These are phyloP conservation scores for Mandrillus leucophaeus DNA, from an alignment of 2,113 vertebrate species.

Conservation along the genomic window DNA sequence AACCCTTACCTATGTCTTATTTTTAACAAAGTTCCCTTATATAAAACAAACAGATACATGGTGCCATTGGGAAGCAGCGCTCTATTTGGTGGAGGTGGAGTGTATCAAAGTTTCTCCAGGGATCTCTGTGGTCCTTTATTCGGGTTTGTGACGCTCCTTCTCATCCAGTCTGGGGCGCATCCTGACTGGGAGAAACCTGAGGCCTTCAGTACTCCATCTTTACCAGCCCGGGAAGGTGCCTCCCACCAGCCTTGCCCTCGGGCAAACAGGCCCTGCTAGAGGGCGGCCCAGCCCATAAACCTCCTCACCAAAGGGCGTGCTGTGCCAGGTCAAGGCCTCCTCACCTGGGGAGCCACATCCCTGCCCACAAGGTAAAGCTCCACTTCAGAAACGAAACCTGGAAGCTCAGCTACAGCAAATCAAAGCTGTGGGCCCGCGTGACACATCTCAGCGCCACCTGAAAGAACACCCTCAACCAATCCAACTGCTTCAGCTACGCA, in stretches of 20 bases:
- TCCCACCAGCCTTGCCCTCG: background rate
- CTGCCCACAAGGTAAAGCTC: background rate
- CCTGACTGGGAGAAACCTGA: background rate
- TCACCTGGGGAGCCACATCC: background rate
- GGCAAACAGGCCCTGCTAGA: background rate
- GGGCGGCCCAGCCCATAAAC: fast-evolving
- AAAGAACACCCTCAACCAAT: background rate
- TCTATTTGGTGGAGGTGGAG: background rate
- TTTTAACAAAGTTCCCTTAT: background rate
- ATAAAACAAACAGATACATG: background rate
- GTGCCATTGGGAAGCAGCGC: background rate
- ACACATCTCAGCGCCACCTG: background rate
- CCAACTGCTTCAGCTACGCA: background rate
- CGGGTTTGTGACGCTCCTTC: background rate
- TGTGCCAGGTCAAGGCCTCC: background rate
- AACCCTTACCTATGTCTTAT: background rate
- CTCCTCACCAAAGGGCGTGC: fast-evolving
- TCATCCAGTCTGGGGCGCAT: background rate
- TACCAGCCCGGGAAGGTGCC: background rate
- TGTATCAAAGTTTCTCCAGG: background rate
- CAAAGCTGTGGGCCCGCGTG: background rate
- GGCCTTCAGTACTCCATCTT: background rate
- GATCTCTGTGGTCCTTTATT: background rate
- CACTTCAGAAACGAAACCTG: background rate
- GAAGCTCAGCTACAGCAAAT: background rate